phyloP scores from a whole-genome alignment of 2,113 vertebrate species.

The Pelmatolapia mariae region DNA sequence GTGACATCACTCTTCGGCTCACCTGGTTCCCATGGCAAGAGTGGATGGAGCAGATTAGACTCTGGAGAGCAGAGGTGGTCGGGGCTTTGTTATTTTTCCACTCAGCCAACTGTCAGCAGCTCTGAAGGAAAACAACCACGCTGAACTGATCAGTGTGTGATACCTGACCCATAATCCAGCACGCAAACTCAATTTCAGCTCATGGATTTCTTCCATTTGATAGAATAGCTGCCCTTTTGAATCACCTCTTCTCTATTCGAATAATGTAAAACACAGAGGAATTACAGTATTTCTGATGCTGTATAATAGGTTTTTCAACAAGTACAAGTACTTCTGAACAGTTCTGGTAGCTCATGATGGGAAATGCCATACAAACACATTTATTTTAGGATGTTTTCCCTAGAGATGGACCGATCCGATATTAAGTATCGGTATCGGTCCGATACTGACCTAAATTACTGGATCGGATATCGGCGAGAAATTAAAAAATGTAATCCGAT shows the following conservation, averaged over 20 bases:
- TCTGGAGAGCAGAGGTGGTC: conserved; percentile 2
- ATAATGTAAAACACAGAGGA: neutral
- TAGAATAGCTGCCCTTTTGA: neutral
- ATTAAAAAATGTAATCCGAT: no score
- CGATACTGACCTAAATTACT: no score
- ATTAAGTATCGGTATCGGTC: no score
- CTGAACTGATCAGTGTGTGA: neutral
- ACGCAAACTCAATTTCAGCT: neutral
- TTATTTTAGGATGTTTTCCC: neutral
- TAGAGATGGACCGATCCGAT: no score
- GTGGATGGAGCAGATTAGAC: neutral
- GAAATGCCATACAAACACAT: neutral
- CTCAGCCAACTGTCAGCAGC: neutral
- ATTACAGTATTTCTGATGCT: neutral
- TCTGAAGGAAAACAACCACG: neutral
- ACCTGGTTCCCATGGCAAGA: conserved; percentile 23
- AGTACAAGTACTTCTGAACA: neutral
- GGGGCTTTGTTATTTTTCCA: conserved; percentile 5
- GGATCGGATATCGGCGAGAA: no score
- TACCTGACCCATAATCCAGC: neutral
- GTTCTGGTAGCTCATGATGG: neutral
- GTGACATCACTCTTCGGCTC: conserved; percentile 5
- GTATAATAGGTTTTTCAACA: neutral
- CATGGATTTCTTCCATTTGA: neutral
- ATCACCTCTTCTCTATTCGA: neutral